Percentiles rank a stretch among this genome's conserved stretches.
These are phyloP conservation scores for zebrafish (Danio rerio) DNA, from an alignment of 2,113 vertebrate species.

Conservation along the genomic window GRCz12tu NC_133178.1:54175001-54175500, in stretches of 20 bases:
- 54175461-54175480: not conserved
- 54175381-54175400: slow-evolving; percentile 62
- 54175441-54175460: not conserved
- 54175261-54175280: slow-evolving; percentile 3
- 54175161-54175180: not conserved
- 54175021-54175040: not conserved
- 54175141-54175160: not conserved
- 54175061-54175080: slow-evolving; percentile 93
- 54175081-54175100: slow-evolving; percentile 91
- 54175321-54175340: slow-evolving; percentile 55
- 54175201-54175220: not conserved
- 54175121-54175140: slow-evolving; percentile 93
- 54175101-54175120: slow-evolving; percentile 91
- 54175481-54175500: not conserved
- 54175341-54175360: slow-evolving; percentile 68
- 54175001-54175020: no score
- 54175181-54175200: slow-evolving; percentile 1
- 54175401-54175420: slow-evolving; percentile 54
- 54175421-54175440: slow-evolving; percentile 40
- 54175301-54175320: slow-evolving; percentile 27
- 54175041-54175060: slow-evolving; percentile 89
- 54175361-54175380: slow-evolving; percentile 73
- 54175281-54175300: not conserved
- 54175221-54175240: not conserved
- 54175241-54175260: slow-evolving; percentile 18